Conservation (phyloP, 2,113 vertebrate species). For the Rattus rattus region DNA sequence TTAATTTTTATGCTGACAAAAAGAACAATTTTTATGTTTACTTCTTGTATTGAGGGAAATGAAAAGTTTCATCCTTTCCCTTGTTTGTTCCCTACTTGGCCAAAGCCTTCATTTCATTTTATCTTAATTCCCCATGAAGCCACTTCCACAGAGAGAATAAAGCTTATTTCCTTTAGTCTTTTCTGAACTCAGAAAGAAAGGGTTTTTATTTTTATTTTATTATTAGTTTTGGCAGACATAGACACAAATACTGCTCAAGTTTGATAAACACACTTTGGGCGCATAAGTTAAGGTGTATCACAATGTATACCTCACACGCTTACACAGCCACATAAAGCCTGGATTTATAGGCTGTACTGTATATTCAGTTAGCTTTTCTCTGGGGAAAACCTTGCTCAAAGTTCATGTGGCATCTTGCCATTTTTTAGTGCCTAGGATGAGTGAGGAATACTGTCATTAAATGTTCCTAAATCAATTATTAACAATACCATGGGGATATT, state of each 20-base stretch:
- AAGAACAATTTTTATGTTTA: neutral
- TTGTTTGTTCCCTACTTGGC: neutral
- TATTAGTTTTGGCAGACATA: neutral
- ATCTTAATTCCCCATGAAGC: neutral
- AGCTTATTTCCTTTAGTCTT: neutral
- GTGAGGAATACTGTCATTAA: neutral
- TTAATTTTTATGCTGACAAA: slow-evolving; percentile 6
- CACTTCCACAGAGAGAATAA: neutral
- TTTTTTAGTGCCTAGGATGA: neutral
- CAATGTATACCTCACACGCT: neutral
- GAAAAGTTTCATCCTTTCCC: neutral
- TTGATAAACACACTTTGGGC: neutral
- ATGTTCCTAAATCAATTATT: neutral
- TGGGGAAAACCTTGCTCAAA: neutral
- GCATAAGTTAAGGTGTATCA: neutral
- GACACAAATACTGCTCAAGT: neutral
- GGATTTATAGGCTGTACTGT: neutral
- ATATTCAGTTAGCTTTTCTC: neutral
- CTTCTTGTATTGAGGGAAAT: neutral
- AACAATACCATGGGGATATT: neutral
- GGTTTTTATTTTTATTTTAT: neutral
- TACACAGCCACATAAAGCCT: neutral
- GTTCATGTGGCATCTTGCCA: neutral
- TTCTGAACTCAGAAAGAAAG: neutral
- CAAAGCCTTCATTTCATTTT: neutral